Evolutionary conservation across 2,888 invertebrate species (phyloP).

Genomic region (Smittia sp.): DNA sequence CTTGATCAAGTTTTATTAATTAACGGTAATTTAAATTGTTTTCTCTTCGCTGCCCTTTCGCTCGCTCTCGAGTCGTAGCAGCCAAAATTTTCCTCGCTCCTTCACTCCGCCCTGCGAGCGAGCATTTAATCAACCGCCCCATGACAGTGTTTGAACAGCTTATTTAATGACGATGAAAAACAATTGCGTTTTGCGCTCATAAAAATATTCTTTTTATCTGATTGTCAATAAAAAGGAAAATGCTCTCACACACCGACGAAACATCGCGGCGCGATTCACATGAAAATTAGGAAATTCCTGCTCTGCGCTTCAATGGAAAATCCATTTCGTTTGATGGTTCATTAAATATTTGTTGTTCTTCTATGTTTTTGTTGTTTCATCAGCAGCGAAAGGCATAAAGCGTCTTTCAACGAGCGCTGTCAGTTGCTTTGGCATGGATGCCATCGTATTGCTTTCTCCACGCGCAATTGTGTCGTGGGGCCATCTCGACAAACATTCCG

Average conservation of each 20-base stretch:
- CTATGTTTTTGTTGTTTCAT: conserved; percentile 10
- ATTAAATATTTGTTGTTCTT: conserved; percentile 41
- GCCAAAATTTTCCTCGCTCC: conserved; percentile 1
- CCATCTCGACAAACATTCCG: neutral
- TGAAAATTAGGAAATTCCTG: conserved; percentile 34
- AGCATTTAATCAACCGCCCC: conserved; percentile 21
- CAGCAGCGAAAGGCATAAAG: neutral
- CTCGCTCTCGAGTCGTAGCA: neutral
- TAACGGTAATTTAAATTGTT: conserved; percentile 36
- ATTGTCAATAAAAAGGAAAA: conserved; percentile 35
- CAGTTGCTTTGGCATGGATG: neutral
- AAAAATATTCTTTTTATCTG: conserved; percentile 36
- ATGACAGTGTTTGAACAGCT: conserved; percentile 13
- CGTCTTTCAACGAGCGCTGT: neutral
- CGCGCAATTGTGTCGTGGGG: neutral
- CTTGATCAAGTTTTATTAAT: conserved; percentile 38
- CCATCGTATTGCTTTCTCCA: neutral
- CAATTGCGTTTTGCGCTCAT: conserved; percentile 36
- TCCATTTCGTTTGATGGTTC: conserved; percentile 41
- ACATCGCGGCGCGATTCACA: too few relatives aligned
- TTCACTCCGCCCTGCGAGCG: neutral
- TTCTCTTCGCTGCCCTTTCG: neutral
- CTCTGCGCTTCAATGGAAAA: conserved; percentile 29
- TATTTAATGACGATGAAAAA: conserved; percentile 40
- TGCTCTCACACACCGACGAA: neutral